These are phyloP conservation scores for Rotaria magnacalcarata DNA, from an alignment of 2,888 invertebrate genomes.

Conservation along the genomic window DNA sequence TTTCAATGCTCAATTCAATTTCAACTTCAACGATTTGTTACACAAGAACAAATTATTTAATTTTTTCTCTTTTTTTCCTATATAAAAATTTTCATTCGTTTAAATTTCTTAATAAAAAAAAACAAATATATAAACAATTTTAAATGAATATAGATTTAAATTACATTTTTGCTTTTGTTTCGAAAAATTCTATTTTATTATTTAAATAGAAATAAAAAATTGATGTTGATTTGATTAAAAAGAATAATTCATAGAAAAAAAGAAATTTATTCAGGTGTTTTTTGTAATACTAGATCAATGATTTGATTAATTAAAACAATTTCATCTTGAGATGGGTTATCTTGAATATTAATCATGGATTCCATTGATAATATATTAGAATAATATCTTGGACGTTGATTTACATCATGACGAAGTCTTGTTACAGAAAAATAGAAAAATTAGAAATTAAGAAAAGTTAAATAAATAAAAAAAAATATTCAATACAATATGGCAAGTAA, in stretches of 20 bases:
- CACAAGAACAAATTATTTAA: not conserved
- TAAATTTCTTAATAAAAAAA: too few relatives aligned
- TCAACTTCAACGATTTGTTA: not conserved
- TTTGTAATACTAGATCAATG: not conserved
- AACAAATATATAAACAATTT: too few relatives aligned
- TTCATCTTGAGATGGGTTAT: not conserved
- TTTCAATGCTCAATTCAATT: slow-evolving; percentile 30
- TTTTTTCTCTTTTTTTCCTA: too few relatives aligned
- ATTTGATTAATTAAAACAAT: not conserved
- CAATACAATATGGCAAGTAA: not conserved
- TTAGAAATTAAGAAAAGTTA: not conserved
- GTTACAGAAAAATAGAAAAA: not conserved
- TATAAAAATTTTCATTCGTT: too few relatives aligned
- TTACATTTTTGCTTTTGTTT: too few relatives aligned
- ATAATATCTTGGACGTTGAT: slow-evolving; percentile 19
- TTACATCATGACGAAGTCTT: slow-evolving; percentile 3
- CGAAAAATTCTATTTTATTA: too few relatives aligned
- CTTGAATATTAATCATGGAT: not conserved
- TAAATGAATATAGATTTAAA: too few relatives aligned
- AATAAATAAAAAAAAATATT: not conserved
- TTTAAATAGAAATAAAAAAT: too few relatives aligned
- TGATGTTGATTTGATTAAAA: too few relatives aligned
- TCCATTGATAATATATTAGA: not conserved
- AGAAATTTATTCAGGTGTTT: not conserved
- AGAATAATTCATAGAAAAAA: not conserved